A percentile compares a stretch with the other conserved stretches of the same genome.
These are phyloP conservation scores for Pedionomus torquatus DNA, from an alignment of 2,113 vertebrate species.

Conservation along the genomic window DNA sequence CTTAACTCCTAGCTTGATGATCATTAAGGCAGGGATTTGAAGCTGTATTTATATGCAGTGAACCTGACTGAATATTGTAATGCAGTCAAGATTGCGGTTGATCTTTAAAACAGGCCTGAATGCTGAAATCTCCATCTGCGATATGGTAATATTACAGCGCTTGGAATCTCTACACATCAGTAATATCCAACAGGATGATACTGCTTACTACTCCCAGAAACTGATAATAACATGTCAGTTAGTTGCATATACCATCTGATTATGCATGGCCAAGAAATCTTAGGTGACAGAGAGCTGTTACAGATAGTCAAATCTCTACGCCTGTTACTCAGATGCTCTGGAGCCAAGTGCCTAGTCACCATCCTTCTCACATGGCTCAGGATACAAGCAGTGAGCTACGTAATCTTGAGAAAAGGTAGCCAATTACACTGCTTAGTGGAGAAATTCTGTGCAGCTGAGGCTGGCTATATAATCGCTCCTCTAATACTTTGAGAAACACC, in stretches of 20 bases:
- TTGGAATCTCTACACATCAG: neutral
- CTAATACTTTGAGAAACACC: neutral
- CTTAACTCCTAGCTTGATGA: neutral
- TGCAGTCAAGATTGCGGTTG: neutral
- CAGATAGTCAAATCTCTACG: neutral
- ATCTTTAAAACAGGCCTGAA: neutral
- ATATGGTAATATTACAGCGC: neutral
- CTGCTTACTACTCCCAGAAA: neutral
- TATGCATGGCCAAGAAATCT: neutral
- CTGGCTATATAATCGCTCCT: neutral
- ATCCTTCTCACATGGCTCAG: neutral
- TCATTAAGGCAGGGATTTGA: fast-evolving
- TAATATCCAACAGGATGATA: neutral
- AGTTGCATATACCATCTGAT: neutral
- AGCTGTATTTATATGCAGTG: neutral
- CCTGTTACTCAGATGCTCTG: neutral
- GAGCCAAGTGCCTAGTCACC: neutral
- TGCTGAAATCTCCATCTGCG: neutral
- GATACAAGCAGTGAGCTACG: neutral
- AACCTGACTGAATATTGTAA: neutral
- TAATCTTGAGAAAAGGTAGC: neutral
- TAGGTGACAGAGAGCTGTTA: neutral
- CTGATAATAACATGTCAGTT: neutral
- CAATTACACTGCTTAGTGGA: neutral
- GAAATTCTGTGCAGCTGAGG: neutral